Base-by-base conservation (phyloP, 2,888 invertebrate genomes). In the Seira sanloemensis region DNA sequence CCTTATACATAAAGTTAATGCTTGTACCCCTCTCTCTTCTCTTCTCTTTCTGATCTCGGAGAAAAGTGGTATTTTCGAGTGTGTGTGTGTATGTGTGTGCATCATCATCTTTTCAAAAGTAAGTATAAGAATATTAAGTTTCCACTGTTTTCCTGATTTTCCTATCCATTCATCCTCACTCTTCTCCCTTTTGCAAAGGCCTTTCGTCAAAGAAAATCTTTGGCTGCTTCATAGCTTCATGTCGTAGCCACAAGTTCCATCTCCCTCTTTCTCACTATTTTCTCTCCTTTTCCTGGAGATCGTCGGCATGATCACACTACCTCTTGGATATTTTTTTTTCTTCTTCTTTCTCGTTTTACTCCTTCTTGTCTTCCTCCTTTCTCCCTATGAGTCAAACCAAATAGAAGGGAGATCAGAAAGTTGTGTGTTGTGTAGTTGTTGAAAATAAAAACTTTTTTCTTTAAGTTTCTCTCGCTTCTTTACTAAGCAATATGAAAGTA, bases 251-350 rank as follows among this genome's bases (percentile, higher is more conserved):
- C 85, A 76, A 80, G 80, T 81, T 84, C 86, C 80, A 82, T 79
- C 77, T 87, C 82, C 68, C 77, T 78, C 80, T 86, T 76, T 50
- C 50, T 62, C 21, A 1, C 37, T 37, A 12, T 5, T 37, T n/a
- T 67, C 93, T 92, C 92, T 92, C 92, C 92, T 91, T 91, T 91
- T 91, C 92, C 92, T 92, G 92, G 92, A 91, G 92, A 62, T 62
- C 62, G 21, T 62, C 62, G 21, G 2, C 62, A 62, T 21, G 2
- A 23, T 75, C 84, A 12, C 12, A 19, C 19, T 62, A 68, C 74
- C 62, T 83, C 80, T 77, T 78, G 27, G 76, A 79, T 85, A 83
- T 77, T 75, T 76, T 65, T 27, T 27, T 58, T 72, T 58, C 66
- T 69, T 69, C 68, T 58, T 69, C 69, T 74, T 75, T n/a, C n/a